Base-by-base conservation (phyloP, 2,888 invertebrate genomes). In the Synanthedon formicaeformis region DNA sequence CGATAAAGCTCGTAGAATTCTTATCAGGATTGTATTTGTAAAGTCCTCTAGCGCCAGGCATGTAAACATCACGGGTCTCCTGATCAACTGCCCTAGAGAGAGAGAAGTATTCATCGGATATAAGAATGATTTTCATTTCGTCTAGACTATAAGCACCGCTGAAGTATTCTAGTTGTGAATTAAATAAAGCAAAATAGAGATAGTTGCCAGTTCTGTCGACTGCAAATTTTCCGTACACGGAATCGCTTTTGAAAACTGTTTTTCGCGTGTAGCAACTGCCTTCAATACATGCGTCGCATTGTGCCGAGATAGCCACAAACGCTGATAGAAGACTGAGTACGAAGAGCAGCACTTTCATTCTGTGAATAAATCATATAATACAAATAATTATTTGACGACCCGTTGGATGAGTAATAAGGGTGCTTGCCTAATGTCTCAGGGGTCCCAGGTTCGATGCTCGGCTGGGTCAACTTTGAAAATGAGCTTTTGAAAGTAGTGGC, bases 261-360 rank as follows among this genome's bases (percentile, higher is more conserved):
- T 66, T 67, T 53, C 70, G 71, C 2, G 67, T 70, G 61, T 79
- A 77, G 53, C 83, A 82, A 0, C 65, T 58, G 12, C 66, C 68
- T 53, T 79, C 69, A 41, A 82, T 61, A 54, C 82, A 82, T 2
- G 78, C 80, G 54, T 82, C 67, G 58, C 83, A 82, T 41, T 56
- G 55, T 51, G 60, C 54, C 11, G 60, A 57, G 45, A 57, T 62
- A 0, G 61, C 54, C 11, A 27, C 45, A 11, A 51, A 12, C 13
- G 52, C 45, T 8, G 52, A 48, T 14, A 50, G 49, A 12, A 56
- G 13, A 16, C 48, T 40, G 41, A 12, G 11, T 12, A 41, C 12
- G 13, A 41, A 10, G 11, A 41, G 8, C 12, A 41, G 12, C 4
- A 41, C 13, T 10, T 11, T 41, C 41, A 41, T 41, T 23, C 23